phyloP scores from a whole-genome alignment of 2,797 vertebrate genomes.

The Rhinogobio ventralis region DNA sequence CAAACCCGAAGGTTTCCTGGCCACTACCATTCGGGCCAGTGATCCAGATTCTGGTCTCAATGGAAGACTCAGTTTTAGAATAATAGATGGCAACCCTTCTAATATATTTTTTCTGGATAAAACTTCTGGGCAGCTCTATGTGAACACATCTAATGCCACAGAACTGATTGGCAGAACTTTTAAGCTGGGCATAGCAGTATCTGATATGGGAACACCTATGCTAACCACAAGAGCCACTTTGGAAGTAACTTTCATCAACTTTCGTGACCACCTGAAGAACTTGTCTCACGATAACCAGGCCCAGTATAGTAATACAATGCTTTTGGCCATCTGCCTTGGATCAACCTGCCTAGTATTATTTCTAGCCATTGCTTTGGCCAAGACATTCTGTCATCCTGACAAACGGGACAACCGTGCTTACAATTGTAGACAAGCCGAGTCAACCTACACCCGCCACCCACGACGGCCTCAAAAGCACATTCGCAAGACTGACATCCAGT shows the following conservation, averaged over 20 bases:
- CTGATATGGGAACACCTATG: slow-evolving; percentile 81
- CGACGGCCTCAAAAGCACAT: slow-evolving; percentile 91
- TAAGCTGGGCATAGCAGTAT: slow-evolving; percentile 80
- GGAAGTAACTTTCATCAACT: slow-evolving; percentile 82
- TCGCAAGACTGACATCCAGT: slow-evolving; percentile 91
- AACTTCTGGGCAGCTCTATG: slow-evolving; percentile 82
- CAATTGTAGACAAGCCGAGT: slow-evolving; percentile 93
- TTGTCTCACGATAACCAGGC: slow-evolving; percentile 71
- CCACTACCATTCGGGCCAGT: slow-evolving; percentile 78
- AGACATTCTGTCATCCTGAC: slow-evolving; percentile 85
- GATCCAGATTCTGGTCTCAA: slow-evolving; percentile 87
- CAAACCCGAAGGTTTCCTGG: slow-evolving; percentile 68
- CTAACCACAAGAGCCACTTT: slow-evolving; percentile 76
- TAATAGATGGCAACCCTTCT: slow-evolving; percentile 71
- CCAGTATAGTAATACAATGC: slow-evolving; percentile 79
- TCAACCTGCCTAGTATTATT: slow-evolving; percentile 81
- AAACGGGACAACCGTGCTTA: slow-evolving; percentile 89
- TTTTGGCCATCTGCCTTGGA: slow-evolving; percentile 83
- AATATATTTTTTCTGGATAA: slow-evolving; percentile 83
- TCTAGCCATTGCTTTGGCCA: slow-evolving; percentile 79
- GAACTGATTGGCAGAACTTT: slow-evolving; percentile 82
- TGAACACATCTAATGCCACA: slow-evolving; percentile 88
- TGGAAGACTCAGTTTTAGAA: slow-evolving; percentile 80
- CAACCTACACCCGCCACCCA: slow-evolving; percentile 86
- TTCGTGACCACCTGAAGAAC: slow-evolving; percentile 85